phyloP scores from a whole-genome alignment of 2,888 invertebrate species.

The Dolichopus griseipennis region DNA sequence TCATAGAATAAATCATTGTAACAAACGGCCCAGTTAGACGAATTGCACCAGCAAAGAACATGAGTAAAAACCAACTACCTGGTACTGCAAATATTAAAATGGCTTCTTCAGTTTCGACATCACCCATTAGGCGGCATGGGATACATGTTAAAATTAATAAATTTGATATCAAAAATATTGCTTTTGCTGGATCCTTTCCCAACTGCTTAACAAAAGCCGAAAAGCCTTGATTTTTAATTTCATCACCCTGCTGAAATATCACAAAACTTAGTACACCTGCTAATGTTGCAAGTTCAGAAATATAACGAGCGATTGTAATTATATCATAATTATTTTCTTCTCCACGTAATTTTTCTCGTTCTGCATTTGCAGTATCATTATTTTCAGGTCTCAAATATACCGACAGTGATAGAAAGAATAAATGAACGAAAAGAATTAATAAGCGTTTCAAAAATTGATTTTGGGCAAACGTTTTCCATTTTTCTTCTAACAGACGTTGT shows the following conservation, averaged over 20 bases:
- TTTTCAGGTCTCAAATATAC: slow-evolving; percentile 78
- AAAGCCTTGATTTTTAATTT: slow-evolving; percentile 89
- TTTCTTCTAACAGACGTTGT: slow-evolving; percentile 91
- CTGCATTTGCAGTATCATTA: slow-evolving; percentile 30
- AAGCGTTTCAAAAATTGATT: slow-evolving; percentile 88
- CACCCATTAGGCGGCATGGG: slow-evolving; percentile 68
- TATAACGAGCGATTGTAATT: slow-evolving; percentile 51
- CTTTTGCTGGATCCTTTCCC: slow-evolving; percentile 90
- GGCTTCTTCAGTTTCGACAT: slow-evolving; percentile 78
- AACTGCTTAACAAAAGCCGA: slow-evolving; percentile 83
- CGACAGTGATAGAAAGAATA: slow-evolving; percentile 78
- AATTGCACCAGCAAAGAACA: slow-evolving; percentile 97
- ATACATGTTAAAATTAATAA: slow-evolving; percentile 81
- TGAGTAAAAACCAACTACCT: slow-evolving; percentile 92
- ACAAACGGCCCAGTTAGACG: slow-evolving; percentile 96
- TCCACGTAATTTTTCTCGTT: slow-evolving; percentile 21
- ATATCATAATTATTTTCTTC: slow-evolving; percentile 39
- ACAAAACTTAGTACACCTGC: slow-evolving; percentile 80
- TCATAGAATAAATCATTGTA: slow-evolving; percentile 99
- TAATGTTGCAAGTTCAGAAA: slow-evolving; percentile 77
- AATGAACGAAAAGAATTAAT: slow-evolving; percentile 76
- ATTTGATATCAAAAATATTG: slow-evolving; percentile 87
- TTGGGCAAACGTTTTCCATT: slow-evolving; percentile 98
- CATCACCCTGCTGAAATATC: slow-evolving; percentile 85
- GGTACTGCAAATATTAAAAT: slow-evolving; percentile 87